Conservation (phyloP, 2,797 vertebrate genomes). For the Chiroxiphia lanceolata region DNA sequence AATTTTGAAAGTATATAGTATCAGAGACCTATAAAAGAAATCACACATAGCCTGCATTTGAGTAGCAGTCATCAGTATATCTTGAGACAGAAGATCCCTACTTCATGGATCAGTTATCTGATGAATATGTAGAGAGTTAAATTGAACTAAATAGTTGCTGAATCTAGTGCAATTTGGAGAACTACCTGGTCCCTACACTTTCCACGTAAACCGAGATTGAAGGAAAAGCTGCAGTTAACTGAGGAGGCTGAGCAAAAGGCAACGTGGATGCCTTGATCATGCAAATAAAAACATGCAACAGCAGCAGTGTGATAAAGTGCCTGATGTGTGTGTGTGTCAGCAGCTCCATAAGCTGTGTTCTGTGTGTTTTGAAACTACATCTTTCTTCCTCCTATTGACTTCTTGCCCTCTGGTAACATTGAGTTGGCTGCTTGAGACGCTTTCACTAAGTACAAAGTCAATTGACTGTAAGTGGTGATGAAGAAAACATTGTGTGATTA, state of each 20-base stretch:
- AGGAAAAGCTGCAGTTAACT: neutral
- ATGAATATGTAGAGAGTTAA: neutral
- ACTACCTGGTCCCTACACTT: neutral
- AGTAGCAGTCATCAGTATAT: neutral
- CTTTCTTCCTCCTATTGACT: slow-evolving; percentile 68
- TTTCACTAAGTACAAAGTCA: slow-evolving; percentile 75
- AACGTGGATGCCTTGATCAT: neutral
- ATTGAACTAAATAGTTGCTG: neutral
- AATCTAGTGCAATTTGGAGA: neutral
- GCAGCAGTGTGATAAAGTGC: neutral
- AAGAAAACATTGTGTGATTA: slow-evolving; percentile 73
- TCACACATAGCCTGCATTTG: neutral
- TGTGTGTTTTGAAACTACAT: slow-evolving; percentile 58
- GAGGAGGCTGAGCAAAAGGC: neutral
- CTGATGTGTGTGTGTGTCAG: neutral
- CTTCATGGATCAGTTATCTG: neutral
- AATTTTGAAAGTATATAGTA: neutral
- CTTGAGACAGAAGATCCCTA: neutral
- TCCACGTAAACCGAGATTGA: neutral
- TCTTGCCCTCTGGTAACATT: slow-evolving; percentile 64
- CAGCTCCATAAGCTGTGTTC: neutral
- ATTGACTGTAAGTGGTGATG: slow-evolving; percentile 72
- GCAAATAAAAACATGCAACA: neutral
- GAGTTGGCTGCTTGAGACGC: slow-evolving; percentile 58
- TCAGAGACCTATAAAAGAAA: neutral